Conservation (phyloP, 1,140 invertebrate genomes). For the Idris sp. region DNA sequence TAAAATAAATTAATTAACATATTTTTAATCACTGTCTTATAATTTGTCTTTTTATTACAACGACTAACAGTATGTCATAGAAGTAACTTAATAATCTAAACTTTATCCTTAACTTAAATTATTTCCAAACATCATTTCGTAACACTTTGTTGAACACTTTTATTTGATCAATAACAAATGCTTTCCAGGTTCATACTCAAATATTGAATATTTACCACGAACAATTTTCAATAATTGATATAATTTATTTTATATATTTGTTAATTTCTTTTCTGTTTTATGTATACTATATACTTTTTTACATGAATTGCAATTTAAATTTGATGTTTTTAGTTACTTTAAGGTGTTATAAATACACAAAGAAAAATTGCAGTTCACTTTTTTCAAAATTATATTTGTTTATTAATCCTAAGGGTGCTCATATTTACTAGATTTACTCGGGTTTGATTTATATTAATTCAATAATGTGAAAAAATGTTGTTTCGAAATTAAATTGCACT, state of each 20-base stretch:
- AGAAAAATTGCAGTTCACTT: too few relatives aligned
- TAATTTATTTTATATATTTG: too few relatives aligned
- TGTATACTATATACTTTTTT: too few relatives aligned
- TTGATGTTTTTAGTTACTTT: too few relatives aligned
- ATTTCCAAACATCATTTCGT: slow-evolving; percentile 2
- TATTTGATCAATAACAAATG: slow-evolving; percentile 14
- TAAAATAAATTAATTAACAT: neutral
- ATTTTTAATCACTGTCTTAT: slow-evolving; percentile 13
- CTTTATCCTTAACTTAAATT: slow-evolving; percentile 8
- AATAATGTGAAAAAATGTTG: slow-evolving; percentile 1
- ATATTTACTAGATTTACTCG: slow-evolving; percentile 6
- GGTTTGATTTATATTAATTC: slow-evolving; percentile 9
- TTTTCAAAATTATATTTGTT: too few relatives aligned
- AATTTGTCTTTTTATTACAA: slow-evolving; percentile 29
- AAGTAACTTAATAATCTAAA: slow-evolving; percentile 25
- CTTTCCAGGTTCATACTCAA: slow-evolving; percentile 14
- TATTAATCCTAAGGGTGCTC: neutral
- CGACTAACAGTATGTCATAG: slow-evolving; percentile 21
- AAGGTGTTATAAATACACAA: slow-evolving; percentile 3
- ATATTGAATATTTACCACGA: slow-evolving; percentile 22
- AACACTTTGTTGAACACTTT: slow-evolving; percentile 23
- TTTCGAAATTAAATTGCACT: too few relatives aligned
- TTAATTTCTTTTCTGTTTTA: too few relatives aligned
- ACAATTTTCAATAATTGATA: too few relatives aligned
- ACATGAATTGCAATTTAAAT: too few relatives aligned